phyloP scores from a whole-genome alignment of 2,113 vertebrate genomes.

The Collichthys lucidus region DNA sequence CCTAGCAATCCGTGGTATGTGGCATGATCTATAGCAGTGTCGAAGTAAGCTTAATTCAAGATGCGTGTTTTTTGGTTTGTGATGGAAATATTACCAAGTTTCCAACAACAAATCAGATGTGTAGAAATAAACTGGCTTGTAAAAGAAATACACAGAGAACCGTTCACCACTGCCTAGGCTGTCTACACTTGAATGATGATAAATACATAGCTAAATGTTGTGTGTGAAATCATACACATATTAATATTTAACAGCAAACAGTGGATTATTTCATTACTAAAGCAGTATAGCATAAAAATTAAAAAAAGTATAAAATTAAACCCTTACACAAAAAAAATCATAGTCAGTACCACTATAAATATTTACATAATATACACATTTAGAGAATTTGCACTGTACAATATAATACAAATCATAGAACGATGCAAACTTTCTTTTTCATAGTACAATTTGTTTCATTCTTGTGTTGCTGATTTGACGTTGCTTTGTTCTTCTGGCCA shows the following conservation, averaged over 20 bases:
- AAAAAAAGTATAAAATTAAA: background rate
- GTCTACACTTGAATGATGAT: background rate
- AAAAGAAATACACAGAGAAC: constrained; percentile 23
- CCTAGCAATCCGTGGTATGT: constrained; percentile 25
- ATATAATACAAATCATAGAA: background rate
- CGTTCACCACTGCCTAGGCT: background rate
- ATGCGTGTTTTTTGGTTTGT: constrained; percentile 27
- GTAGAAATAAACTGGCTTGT: constrained; percentile 32
- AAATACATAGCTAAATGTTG: background rate
- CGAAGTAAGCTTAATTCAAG: constrained; percentile 32
- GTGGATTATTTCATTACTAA: background rate
- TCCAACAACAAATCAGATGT: constrained; percentile 23
- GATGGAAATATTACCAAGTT: constrained; percentile 42
- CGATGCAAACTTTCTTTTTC: background rate
- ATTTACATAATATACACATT: too few species aligned
- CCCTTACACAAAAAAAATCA: too few species aligned
- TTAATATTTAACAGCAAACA: background rate
- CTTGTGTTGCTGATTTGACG: background rate
- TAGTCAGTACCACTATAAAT: too few species aligned
- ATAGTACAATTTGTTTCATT: background rate
- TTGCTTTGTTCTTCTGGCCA: background rate
- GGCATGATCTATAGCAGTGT: constrained; percentile 36
- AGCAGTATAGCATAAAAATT: too few species aligned
- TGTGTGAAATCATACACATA: background rate
- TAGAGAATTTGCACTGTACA: background rate